A percentile compares a stretch with the other conserved stretches of the same genome.
Conservation (phyloP, 1,140 invertebrate genomes). For the Megathymus violae region DNA sequence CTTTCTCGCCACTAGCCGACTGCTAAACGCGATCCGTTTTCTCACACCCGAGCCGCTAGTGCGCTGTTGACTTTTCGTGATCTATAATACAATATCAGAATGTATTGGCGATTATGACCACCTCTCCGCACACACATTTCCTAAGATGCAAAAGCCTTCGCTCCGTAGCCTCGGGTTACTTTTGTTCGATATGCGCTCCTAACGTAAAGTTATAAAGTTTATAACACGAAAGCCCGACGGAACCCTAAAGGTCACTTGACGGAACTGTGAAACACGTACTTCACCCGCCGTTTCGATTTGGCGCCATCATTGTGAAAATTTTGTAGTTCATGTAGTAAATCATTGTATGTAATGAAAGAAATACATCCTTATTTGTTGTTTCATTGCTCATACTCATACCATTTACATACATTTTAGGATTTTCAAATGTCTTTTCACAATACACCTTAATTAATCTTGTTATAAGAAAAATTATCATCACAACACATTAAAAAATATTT, state of each 20-base stretch:
- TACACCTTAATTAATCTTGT: neutral
- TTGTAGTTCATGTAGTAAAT: slow-evolving; percentile 27
- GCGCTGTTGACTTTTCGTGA: slow-evolving; percentile 32
- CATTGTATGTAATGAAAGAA: slow-evolving; percentile 32
- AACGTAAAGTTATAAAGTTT: slow-evolving; percentile 25
- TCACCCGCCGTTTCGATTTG: slow-evolving; percentile 24
- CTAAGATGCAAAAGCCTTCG: slow-evolving; percentile 37
- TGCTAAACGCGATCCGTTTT: slow-evolving; percentile 27
- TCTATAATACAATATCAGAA: slow-evolving; percentile 24
- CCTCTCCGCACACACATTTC: slow-evolving; percentile 44
- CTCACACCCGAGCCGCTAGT: slow-evolving; percentile 33
- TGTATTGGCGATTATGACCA: slow-evolving; percentile 7
- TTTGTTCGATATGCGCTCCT: slow-evolving; percentile 20
- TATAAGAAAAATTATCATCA: neutral
- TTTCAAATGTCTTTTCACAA: slow-evolving; percentile 4
- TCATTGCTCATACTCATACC: slow-evolving; percentile 34
- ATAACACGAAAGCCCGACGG: slow-evolving; percentile 10
- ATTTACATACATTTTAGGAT: slow-evolving; percentile 20
- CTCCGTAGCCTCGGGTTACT: slow-evolving; percentile 36
- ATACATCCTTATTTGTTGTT: slow-evolving; percentile 35
- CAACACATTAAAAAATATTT: too few relatives aligned
- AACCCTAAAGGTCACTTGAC: slow-evolving; percentile 12
- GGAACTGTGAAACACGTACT: slow-evolving; percentile 27
- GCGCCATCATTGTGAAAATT: slow-evolving; percentile 30
- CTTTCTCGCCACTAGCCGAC: slow-evolving; percentile 14